A percentile compares a stretch with the other conserved stretches of the same genome.
Evolutionary conservation across 2,888 invertebrate species (phyloP).

Genomic region (Scotopteryx bipunctaria): DNA sequence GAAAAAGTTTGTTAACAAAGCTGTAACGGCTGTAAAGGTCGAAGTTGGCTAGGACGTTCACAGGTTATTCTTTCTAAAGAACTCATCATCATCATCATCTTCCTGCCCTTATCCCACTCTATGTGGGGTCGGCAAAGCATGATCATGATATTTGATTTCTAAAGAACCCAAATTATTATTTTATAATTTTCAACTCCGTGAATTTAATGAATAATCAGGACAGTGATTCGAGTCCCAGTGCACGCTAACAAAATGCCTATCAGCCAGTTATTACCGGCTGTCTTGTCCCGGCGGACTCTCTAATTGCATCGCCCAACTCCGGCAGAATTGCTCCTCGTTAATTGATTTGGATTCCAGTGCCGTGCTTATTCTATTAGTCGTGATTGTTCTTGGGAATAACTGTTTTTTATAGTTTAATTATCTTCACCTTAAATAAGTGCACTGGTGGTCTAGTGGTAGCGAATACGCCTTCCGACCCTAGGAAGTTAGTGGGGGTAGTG

Average conservation of each 20-base stretch:
- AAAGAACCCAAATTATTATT: not conserved
- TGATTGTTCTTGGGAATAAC: slow-evolving; percentile 47
- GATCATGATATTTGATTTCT: not conserved
- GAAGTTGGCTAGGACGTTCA: no score
- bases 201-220: slow-evolving; percentile 15
- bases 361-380: slow-evolving; percentile 37
- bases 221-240: slow-evolving; percentile 23
- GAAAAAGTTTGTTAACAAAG: no score
- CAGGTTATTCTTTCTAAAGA: no score
- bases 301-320: slow-evolving; percentile 70
- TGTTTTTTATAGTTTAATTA: no score
- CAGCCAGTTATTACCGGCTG: slow-evolving; percentile 30
- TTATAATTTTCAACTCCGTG: not conserved
- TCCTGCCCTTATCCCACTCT: no score
- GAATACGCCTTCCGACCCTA: no score
- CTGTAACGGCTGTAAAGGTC: no score
- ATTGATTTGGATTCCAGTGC: slow-evolving; percentile 68
- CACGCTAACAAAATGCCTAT: slow-evolving; percentile 34
- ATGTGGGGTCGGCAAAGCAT: no score
- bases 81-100: no score
- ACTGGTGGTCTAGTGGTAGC: no score
- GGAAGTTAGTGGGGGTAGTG: no score
- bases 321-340: slow-evolving; percentile 70
- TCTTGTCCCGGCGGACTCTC: slow-evolving; percentile 45
- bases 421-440: no score